phyloP scores from a whole-genome alignment of 64 coral and sea anemone species.

The Catalaphyllia jardinei region DNA sequence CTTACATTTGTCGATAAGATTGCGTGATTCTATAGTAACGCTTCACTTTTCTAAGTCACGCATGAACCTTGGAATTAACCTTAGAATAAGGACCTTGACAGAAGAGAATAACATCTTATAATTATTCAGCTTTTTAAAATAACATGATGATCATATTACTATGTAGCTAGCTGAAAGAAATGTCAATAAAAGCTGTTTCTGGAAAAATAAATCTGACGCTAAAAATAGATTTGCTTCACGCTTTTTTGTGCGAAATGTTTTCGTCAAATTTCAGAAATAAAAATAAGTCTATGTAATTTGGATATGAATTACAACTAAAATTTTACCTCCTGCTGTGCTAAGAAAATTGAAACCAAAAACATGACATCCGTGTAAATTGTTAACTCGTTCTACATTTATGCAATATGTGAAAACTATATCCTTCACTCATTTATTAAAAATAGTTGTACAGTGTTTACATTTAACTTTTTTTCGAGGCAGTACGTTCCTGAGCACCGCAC shows the following conservation, averaged over 20 bases:
- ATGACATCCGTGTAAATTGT: not conserved
- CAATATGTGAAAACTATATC: constrained; percentile 13
- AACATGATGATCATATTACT: too few relatives aligned
- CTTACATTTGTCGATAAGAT: too few relatives aligned
- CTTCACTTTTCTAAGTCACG: not conserved
- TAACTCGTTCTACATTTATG: too few relatives aligned
- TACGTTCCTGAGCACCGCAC: not conserved
- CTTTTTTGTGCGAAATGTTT: too few relatives aligned
- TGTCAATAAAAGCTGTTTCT: not conserved
- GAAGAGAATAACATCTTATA: not conserved
- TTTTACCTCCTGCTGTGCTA: not conserved
- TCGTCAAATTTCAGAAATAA: not conserved
- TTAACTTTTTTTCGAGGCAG: not conserved
- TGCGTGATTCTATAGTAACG: too few relatives aligned
- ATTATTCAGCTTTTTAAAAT: not conserved
- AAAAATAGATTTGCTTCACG: too few relatives aligned
- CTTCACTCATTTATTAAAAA: constrained; percentile 2
- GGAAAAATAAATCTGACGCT: not conserved
- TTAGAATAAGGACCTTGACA: not conserved
- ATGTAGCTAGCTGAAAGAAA: not conserved
- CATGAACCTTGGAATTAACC: not conserved
- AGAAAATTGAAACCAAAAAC: too few relatives aligned
- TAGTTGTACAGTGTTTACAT: not conserved
- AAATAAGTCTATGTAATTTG: not conserved
- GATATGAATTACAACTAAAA: not conserved